Evolutionary conservation across 1,140 invertebrate species (phyloP), one percentile per base, ranked within the genome.

Genomic region (Plutomurus gul): DNA sequence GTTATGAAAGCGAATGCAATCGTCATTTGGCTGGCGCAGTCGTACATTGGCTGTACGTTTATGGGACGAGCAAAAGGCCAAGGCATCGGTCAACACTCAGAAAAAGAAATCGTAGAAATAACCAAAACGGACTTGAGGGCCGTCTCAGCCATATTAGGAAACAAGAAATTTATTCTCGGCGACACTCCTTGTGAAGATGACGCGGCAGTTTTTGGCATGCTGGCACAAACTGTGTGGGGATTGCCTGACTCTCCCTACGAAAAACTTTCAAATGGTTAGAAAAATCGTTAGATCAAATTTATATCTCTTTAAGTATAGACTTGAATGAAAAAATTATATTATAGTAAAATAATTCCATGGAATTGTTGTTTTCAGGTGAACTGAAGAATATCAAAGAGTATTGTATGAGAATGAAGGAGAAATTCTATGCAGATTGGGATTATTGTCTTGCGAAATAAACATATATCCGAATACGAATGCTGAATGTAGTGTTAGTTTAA

Each of bases 151-250:
- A 37, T 78, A 3, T 40, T 82, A 8, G 81, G 81, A 33, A 82
- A 81, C 7, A 82, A 83, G 13, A 78, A 78, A 39, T 88, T 85
- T 78, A 82, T 88, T 18, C 82, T 87, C 60, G 88, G 88, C 4
- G 84, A 87, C 3, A 65, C 85, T 33, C 86, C 87, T 0, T 83
- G 81, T 43, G 86, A 87, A 77, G 85, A 85, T 11, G 88, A 88
- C 78, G 88, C 87, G 83, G 84, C 85, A 13, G 75, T 88, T 30
- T 88, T 88, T 84, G 87, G 86, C 7, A 84, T 86, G 80, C 65
- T 88, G 37, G 82, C 83, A 7, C 86, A 87, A 81, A 81, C 86
- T 20, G 56, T 86, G 11, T 88, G 85, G 85, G 86, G 86, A 51
- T 85, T 86, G 81, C 85, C 85, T 0, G 84, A 82, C 11, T 85